These are phyloP conservation scores for Archocentrus centrarchus DNA, from an alignment of 2,113 vertebrate genomes.

Conservation along the genomic window DNA sequence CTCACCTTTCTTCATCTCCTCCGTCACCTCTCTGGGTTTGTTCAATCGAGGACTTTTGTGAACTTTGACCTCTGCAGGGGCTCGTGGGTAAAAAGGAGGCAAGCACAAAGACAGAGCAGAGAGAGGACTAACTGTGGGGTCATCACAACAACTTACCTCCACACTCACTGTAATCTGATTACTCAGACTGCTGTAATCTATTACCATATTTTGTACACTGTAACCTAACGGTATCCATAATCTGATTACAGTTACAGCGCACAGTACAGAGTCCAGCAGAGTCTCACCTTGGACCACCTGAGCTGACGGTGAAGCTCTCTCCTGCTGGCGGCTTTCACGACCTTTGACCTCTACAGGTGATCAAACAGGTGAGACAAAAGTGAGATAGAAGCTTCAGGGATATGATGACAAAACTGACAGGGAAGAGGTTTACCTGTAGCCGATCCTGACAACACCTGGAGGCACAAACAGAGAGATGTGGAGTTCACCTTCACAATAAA, in stretches of 20 bases:
- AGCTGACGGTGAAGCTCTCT: constrained; percentile 40
- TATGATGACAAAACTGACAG: not conserved
- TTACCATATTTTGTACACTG: not conserved
- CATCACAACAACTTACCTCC: not conserved
- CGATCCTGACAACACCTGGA: constrained; percentile 59
- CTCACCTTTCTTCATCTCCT: constrained; percentile 77
- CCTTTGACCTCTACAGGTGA: constrained; percentile 75
- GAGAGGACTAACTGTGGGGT: not conserved
- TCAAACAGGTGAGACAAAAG: constrained; percentile 36
- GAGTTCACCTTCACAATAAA: constrained; percentile 23
- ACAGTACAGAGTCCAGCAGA: not conserved
- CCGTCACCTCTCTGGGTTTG: not conserved
- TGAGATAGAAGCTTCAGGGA: not conserved
- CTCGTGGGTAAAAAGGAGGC: constrained; percentile 29
- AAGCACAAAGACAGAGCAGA: constrained; percentile 14
- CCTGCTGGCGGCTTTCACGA: constrained; percentile 78
- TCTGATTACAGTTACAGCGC: constrained; percentile 2
- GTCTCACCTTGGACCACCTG: constrained; percentile 50
- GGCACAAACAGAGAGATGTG: constrained; percentile 36
- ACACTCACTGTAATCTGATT: not conserved
- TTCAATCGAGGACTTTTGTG: constrained; percentile 44
- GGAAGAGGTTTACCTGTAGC: constrained; percentile 62
- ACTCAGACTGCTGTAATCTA: not conserved
- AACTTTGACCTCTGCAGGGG: constrained; percentile 55
- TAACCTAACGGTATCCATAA: too few relatives aligned